Conservation (phyloP, 2,888 invertebrate species). For the Tineola bisselliella region DNA sequence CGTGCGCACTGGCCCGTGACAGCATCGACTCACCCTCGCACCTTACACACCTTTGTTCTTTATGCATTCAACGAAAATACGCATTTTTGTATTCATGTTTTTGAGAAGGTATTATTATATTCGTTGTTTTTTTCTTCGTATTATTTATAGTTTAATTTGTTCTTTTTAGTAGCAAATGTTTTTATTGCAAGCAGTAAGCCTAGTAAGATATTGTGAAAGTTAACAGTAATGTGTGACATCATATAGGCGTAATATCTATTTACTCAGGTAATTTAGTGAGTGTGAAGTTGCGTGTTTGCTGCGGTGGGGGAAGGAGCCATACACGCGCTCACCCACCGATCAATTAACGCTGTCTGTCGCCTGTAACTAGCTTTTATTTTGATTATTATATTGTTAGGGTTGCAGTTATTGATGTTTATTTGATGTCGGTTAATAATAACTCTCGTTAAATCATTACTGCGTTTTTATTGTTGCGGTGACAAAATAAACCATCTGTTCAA, state of each 20-base stretch:
- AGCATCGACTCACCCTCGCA: conserved; percentile 2
- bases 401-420: not conserved
- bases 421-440: not conserved
- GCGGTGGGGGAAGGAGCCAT: not conserved
- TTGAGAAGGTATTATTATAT: not conserved
- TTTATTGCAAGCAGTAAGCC: too few relatives aligned
- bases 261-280: conserved; percentile 1
- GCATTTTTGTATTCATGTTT: not conserved
- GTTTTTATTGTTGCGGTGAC: not conserved
- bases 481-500: not conserved
- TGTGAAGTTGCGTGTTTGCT: conserved; percentile 6
- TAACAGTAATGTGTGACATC: not conserved
- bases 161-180: too few relatives aligned
- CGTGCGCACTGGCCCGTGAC: conserved; percentile 1
- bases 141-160: not conserved
- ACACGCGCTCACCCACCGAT: not conserved
- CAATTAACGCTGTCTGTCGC: not conserved
- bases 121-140: not conserved
- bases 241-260: not conserved
- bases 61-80: not conserved
- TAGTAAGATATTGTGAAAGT: too few relatives aligned
- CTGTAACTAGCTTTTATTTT: conserved; percentile 3
- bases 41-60: not conserved
- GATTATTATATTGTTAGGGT: not conserved
- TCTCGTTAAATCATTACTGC: not conserved